Evolutionary conservation across 2,888 invertebrate species (phyloP).

Genomic region (Platycheirus albimanus): DNA sequence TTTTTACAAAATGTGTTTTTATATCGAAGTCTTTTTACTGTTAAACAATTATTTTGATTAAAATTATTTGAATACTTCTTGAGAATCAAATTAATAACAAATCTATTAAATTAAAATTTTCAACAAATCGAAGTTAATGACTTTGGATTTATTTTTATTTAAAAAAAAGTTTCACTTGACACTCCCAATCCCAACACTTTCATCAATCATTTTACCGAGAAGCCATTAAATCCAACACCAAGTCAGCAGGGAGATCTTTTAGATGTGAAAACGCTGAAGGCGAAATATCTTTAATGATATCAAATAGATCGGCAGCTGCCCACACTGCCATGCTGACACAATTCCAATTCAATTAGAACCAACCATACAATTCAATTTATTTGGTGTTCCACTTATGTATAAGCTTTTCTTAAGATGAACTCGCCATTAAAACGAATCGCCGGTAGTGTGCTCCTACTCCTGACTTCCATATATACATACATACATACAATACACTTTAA

Average conservation of each 20-base stretch:
- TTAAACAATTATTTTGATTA: too few relatives aligned
- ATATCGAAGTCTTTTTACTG: too few relatives aligned
- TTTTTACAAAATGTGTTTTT: too few relatives aligned
- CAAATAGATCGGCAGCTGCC: background rate
- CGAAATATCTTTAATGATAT: background rate
- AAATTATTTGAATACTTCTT: too few relatives aligned
- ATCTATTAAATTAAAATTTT: too few relatives aligned
- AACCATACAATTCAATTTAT: slow-evolving; percentile 47
- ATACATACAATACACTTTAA: slow-evolving; percentile 22
- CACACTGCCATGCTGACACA: slow-evolving; percentile 51
- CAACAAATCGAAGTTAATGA: too few relatives aligned
- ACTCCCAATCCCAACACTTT: background rate
- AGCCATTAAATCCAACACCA: background rate
- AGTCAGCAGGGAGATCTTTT: background rate
- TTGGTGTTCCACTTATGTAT: slow-evolving; percentile 23
- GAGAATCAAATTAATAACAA: too few relatives aligned
- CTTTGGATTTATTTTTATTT: background rate
- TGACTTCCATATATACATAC: background rate
- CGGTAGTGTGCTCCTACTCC: slow-evolving; percentile 5
- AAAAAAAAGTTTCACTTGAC: background rate
- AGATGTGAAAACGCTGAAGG: background rate
- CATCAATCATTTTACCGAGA: background rate
- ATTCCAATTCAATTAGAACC: slow-evolving; percentile 51
- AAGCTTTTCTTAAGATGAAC: slow-evolving; percentile 27
- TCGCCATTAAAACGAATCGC: slow-evolving; percentile 32